A percentile compares a stretch with the other conserved stretches of the same genome.
Conservation (phyloP, 2,113 vertebrate species). For the Onychostruthus taczanowskii region DNA sequence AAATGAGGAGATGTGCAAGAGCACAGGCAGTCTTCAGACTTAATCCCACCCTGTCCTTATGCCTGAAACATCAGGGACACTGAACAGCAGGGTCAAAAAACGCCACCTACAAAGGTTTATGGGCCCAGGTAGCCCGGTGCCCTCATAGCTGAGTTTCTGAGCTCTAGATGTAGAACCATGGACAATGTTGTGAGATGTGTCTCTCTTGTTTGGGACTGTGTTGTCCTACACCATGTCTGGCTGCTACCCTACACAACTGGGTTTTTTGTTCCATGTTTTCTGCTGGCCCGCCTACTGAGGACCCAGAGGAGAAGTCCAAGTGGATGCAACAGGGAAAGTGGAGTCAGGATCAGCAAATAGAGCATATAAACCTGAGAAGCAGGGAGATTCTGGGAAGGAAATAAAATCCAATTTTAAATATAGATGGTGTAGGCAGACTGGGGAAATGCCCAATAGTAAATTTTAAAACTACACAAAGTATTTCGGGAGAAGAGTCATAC, state of each 20-base stretch:
- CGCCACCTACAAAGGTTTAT: not conserved
- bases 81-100: not conserved
- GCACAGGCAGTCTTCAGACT: not conserved
- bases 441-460: not conserved
- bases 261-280: accelerated
- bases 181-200: not conserved
- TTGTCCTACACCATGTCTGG: not conserved
- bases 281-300: not conserved
- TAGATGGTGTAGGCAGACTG: not conserved
- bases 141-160: not conserved
- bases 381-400: not conserved
- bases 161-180: not conserved
- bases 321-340: accelerated
- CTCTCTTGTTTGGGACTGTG: not conserved
- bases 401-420: not conserved
- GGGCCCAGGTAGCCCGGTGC: not conserved
- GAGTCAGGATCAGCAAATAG: not conserved
- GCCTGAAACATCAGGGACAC: not conserved
- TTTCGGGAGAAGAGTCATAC: not conserved
- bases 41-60: not conserved
- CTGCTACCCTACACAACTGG: not conserved
- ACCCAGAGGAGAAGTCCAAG: not conserved
- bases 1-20: not conserved
- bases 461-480: not conserved
- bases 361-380: not conserved